Percentiles rank a stretch among this genome's conserved stretches.
These are phyloP conservation scores for Acrocyrtus sp. DNA, from an alignment of 2,888 invertebrate genomes.

Conservation along the genomic window DNA sequence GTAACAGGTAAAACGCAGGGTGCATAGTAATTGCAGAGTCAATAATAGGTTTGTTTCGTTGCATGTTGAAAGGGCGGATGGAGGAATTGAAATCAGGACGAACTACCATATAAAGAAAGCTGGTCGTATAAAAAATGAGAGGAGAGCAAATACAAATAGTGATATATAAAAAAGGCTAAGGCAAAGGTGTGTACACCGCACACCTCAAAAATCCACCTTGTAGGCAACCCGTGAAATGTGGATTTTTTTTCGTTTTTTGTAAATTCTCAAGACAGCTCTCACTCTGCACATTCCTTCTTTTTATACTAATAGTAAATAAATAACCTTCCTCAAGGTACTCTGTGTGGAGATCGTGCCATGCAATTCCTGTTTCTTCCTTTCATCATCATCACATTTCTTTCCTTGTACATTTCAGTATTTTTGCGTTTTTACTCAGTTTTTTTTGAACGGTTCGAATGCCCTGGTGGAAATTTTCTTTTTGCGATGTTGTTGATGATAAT, in stretches of 20 bases:
- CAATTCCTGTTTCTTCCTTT: conserved; percentile 38
- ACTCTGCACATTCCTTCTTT: too few species aligned
- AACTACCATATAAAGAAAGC: background rate
- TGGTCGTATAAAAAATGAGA: background rate
- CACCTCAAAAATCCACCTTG: conserved; percentile 34
- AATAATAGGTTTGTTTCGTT: too few species aligned
- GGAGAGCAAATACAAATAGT: too few species aligned
- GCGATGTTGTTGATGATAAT: conserved; percentile 26
- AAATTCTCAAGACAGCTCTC: too few species aligned
- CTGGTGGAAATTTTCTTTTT: conserved; percentile 8
- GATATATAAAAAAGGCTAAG: too few species aligned
- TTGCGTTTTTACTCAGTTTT: conserved; percentile 19
- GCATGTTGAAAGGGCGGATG: too few species aligned
- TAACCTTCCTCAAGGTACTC: conserved; percentile 50
- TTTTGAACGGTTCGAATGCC: too few species aligned
- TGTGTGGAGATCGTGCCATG: conserved; percentile 27
- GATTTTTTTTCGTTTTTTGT: too few species aligned
- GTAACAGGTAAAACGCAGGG: too few species aligned
- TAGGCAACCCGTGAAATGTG: conserved; percentile 18
- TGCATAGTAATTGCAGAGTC: too few species aligned
- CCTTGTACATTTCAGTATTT: conserved; percentile 31
- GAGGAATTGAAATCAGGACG: conserved; percentile 28
- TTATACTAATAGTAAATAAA: too few species aligned
- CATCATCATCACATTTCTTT: conserved; percentile 9
- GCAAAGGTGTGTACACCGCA: too few species aligned